phyloP scores from a whole-genome alignment of 2,888 invertebrate genomes.

The Leptinotarsa juncta region DNA sequence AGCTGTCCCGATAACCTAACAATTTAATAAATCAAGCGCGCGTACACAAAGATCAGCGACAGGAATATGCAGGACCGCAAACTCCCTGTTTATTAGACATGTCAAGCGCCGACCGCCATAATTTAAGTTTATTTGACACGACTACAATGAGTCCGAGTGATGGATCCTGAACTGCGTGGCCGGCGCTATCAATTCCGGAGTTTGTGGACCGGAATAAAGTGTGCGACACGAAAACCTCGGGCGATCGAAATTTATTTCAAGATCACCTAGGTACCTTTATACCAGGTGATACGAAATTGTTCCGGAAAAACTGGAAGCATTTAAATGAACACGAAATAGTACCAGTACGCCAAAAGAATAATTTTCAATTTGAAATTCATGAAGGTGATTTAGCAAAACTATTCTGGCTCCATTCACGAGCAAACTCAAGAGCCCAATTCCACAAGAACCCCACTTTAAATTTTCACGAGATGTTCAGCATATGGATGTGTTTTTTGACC shows the following conservation, averaged over 20 bases:
- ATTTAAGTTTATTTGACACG: conserved; percentile 29
- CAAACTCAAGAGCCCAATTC: too few relatives aligned
- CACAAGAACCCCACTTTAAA: too few relatives aligned
- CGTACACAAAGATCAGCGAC: conserved; percentile 16
- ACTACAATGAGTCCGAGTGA: conserved; percentile 23
- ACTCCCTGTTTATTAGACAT: conserved; percentile 28
- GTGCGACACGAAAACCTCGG: background rate
- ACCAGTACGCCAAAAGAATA: too few relatives aligned
- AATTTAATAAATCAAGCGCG: conserved; percentile 15
- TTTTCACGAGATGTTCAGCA: too few relatives aligned
- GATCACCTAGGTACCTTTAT: background rate
- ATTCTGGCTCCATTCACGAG: too few relatives aligned
- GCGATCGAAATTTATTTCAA: background rate
- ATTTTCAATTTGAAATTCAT: too few relatives aligned
- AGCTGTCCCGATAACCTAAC: conserved; percentile 8
- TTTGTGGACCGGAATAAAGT: conserved; percentile 1
- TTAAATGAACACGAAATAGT: too few relatives aligned
- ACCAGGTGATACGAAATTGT: too few relatives aligned
- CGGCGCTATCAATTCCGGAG: conserved; percentile 9
- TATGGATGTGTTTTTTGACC: too few relatives aligned
- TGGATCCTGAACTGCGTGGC: conserved; percentile 8
- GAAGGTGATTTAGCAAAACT: too few relatives aligned
- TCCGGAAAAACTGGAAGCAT: too few relatives aligned
- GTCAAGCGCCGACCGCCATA: conserved; percentile 25
- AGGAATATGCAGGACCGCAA: conserved; percentile 14